Percentiles rank a stretch among this genome's conserved stretches.
Evolutionary conservation across 2,113 vertebrate species (phyloP).

Genomic region (Typhlomys cinereus): DNA sequence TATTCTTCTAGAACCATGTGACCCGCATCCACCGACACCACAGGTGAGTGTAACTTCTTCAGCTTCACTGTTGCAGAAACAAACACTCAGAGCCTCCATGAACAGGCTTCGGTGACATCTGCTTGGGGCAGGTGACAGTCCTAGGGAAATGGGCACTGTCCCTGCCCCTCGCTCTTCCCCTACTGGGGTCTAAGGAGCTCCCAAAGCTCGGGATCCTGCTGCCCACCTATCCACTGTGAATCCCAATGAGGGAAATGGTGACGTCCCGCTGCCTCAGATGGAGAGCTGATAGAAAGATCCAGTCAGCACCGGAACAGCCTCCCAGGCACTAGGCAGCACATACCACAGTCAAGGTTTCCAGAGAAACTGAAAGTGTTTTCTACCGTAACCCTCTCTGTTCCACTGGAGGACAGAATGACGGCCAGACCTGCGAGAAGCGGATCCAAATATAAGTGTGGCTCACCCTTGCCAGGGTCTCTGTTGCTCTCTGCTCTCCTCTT

Average conservation of each 20-base stretch:
- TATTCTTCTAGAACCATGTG: neutral
- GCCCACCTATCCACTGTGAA: too few relatives aligned
- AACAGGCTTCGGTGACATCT: neutral
- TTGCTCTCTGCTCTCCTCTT: neutral
- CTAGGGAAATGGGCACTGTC: neutral
- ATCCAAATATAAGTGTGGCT: neutral
- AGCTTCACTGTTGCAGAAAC: neutral
- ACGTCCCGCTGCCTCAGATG: neutral
- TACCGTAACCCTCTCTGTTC: neutral
- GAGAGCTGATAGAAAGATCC: neutral
- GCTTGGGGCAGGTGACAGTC: neutral
- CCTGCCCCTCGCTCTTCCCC: neutral
- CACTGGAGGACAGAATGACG: too few relatives aligned
- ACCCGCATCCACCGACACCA: neutral
- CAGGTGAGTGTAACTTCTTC: neutral
- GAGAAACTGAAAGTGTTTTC: neutral
- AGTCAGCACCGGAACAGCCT: fast-evolving
- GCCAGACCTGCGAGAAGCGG: neutral
- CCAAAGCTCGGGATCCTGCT: neutral
- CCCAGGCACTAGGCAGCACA: too few relatives aligned
- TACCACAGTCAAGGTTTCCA: neutral
- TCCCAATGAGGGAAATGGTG: neutral
- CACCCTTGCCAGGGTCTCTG: neutral
- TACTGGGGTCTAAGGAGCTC: neutral
- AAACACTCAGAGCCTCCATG: neutral